These are phyloP conservation scores for Chrysochloris asiatica DNA, from an alignment of 2,113 vertebrate genomes.

Conservation along the genomic window DNA sequence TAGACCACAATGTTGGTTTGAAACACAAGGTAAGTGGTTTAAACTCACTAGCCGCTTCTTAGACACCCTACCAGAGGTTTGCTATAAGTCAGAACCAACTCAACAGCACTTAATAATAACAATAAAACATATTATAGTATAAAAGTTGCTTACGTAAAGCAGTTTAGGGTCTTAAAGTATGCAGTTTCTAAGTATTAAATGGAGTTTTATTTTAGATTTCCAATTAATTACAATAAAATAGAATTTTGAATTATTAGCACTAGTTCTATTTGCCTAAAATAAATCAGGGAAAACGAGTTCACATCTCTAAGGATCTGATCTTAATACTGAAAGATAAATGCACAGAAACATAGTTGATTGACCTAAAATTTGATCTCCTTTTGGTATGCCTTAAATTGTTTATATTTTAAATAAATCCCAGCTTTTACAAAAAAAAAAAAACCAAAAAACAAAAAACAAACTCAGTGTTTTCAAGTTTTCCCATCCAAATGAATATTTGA, in stretches of 20 bases:
- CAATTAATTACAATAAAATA: conserved; percentile 57
- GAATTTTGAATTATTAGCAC: conserved; percentile 27
- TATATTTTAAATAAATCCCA: conserved; percentile 40
- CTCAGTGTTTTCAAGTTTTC: neutral
- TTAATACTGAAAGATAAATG: conserved; percentile 49
- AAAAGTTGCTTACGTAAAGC: conserved; percentile 29
- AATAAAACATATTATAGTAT: neutral
- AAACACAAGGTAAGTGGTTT: no score
- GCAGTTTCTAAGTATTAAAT: conserved; percentile 32
- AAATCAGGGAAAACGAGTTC: conserved; percentile 39
- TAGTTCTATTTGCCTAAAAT: conserved; percentile 61
- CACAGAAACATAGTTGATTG: conserved; percentile 21
- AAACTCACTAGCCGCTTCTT: no score
- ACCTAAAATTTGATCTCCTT: neutral
- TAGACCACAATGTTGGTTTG: no score
- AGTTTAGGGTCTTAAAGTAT: neutral
- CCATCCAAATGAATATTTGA: neutral
- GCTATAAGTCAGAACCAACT: no score
- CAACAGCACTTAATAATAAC: no score
- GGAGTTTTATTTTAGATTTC: conserved; percentile 13
- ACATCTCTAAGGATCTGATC: conserved; percentile 43
- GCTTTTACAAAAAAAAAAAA: conserved; percentile 22
- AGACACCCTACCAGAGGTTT: no score
- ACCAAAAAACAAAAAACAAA: no score
- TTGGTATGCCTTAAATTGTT: neutral